These are phyloP conservation scores for Galendromus occidentalis DNA, from an alignment of 1,140 invertebrate genomes.

Conservation along the genomic window DNA sequence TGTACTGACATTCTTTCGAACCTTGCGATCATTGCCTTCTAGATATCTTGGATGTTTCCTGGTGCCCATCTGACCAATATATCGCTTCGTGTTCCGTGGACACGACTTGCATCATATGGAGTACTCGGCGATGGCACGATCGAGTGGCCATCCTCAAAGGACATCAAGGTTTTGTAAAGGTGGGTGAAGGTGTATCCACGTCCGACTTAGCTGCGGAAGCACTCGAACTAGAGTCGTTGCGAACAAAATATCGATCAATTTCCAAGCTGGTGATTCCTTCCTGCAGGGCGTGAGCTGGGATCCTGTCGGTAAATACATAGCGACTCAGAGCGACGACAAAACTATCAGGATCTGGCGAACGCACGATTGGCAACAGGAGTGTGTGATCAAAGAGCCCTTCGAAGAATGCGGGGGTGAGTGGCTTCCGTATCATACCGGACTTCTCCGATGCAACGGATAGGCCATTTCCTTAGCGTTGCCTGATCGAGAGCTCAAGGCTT, in stretches of 20 bases:
- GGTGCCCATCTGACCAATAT: conserved; percentile 80
- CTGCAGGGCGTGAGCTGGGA: conserved; percentile 80
- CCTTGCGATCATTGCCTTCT: neutral
- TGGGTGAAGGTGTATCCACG: neutral
- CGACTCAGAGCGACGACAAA: conserved; percentile 85
- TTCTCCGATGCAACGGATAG: no score
- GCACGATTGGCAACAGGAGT: conserved; percentile 69
- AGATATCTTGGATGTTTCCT: conserved; percentile 79
- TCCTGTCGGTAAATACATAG: conserved; percentile 86
- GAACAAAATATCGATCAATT: neutral
- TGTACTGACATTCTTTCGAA: no score
- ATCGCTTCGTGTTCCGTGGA: conserved; percentile 88
- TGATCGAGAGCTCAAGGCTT: no score
- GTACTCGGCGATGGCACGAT: conserved; percentile 64
- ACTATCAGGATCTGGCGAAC: conserved; percentile 83
- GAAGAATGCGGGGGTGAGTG: conserved; percentile 43
- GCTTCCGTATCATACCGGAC: no score
- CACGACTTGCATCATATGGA: conserved; percentile 89
- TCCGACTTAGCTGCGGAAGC: neutral
- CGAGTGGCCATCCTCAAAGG: conserved; percentile 44
- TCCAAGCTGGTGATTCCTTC: neutral
- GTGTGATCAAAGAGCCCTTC: conserved; percentile 70
- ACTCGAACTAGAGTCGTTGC: neutral
- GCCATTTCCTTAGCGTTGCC: no score
- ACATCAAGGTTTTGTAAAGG: conserved; percentile 74